phyloP scores from a whole-genome alignment of 2,888 invertebrate genomes.

The Ormyrus rosae region DNA sequence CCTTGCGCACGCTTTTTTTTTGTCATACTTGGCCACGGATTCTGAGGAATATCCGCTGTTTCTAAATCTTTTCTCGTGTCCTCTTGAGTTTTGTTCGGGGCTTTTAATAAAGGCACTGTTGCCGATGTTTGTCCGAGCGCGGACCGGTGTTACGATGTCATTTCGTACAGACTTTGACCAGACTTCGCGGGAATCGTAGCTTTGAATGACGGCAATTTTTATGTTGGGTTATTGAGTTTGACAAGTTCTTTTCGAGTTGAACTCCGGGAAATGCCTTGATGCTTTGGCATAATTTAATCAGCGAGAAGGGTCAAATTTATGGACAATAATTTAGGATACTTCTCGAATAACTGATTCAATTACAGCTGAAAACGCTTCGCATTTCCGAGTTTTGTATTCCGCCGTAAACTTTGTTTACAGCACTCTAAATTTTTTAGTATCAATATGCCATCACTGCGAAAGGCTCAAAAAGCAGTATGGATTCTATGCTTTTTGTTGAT shows the following conservation, averaged over 20 bases:
- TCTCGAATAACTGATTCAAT: slow-evolving; percentile 24
- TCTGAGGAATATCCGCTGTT: slow-evolving; percentile 9
- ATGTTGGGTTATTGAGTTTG: too few species aligned
- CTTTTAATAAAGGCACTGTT: slow-evolving; percentile 32
- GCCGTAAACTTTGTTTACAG: slow-evolving; percentile 36
- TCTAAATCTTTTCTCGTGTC: slow-evolving; percentile 40
- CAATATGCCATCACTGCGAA: slow-evolving; percentile 6
- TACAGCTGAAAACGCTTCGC: slow-evolving; percentile 4
- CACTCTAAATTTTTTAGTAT: slow-evolving; percentile 37
- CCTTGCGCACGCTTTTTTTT: slow-evolving; percentile 40
- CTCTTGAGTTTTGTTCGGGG: slow-evolving; percentile 28
- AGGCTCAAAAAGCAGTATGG: slow-evolving; percentile 27
- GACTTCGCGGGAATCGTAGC: too few species aligned
- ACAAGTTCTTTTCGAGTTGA: too few species aligned
- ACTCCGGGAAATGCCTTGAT: too few species aligned
- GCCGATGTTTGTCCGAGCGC: slow-evolving; percentile 1
- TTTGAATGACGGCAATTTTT: too few species aligned
- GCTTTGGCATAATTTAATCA: too few species aligned
- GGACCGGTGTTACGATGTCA: background rate
- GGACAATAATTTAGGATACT: background rate
- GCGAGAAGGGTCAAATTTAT: background rate
- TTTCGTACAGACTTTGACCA: background rate
- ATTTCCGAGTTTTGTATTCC: background rate
- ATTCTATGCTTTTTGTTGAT: slow-evolving; percentile 34
- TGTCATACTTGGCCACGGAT: background rate